Evolutionary conservation across 2,888 invertebrate species (phyloP), one percentile per base, ranked within the genome.

Genomic region (Drosophila kambysellisi): DNA sequence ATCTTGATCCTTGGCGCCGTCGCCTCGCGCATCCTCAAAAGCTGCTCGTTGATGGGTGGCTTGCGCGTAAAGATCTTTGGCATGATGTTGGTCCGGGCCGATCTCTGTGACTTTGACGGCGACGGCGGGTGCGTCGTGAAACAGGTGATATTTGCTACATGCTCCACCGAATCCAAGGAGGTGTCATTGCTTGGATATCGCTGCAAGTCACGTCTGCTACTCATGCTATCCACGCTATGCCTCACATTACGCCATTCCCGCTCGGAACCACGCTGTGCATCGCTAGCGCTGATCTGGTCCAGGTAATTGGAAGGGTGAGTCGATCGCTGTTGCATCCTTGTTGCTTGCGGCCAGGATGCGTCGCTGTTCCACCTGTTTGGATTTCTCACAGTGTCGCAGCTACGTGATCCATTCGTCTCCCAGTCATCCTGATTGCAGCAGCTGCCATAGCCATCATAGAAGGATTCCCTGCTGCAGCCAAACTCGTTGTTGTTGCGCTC

Each of bases 131-230:
- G 50, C 9, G 17, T 29, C 15, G 15, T 62, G 17, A 25, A 25
- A 46, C 29, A 25, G 2, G 39, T 15, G 8, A 66, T 15, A 0
- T 39, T 35, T 5, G 30, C 33, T 4, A 54, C 6, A 0, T 60
- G 58, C 57, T 50, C 43, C 0, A 46, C 9, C 6, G 74, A 53
- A n/a, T 65, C 62, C 41, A 76, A 29, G 3, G 74, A 70, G 3
- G 62, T 76, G 3, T 56, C 46, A 7, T 54, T 29, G 25, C 33
- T 54, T 12, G 30, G 7, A 39, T 35, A 35, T 6, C 7, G 20
- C 33, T 46, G 17, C 15, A 25, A 5, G 4, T 39, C 30, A 30
- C 4, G 9, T n/a, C 15, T 6, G 17, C 17, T 39, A 2, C 6
- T n/a, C 12, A 35, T 11, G 54, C 39, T 41, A 5, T 50, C 39